Evolutionary conservation across 35 echinoderm and acorn worm genomes (phyloP).

Genomic region (Acanthaster planci): DNA sequence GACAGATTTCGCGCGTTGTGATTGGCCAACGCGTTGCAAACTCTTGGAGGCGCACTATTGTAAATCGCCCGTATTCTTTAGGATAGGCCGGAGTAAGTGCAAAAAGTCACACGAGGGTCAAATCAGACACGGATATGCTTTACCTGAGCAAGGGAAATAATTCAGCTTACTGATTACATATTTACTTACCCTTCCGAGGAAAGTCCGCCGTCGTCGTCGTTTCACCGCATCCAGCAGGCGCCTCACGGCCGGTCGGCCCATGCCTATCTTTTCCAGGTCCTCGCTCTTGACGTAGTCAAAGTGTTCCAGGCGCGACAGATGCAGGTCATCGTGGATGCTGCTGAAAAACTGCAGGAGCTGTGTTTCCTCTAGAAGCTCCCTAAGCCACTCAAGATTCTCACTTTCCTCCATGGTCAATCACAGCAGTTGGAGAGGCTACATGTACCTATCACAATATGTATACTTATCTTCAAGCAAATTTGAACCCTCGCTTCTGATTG

Average conservation of each 20-base stretch:
- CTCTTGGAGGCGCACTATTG: too few species aligned
- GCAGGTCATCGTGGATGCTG: constrained; percentile 74
- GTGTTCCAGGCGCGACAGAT: constrained; percentile 77
- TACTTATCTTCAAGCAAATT: too few species aligned
- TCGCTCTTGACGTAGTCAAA: constrained; percentile 79
- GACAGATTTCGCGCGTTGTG: too few species aligned
- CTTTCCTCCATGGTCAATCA: constrained; percentile 48
- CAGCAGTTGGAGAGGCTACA: constrained; percentile 3
- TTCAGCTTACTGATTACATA: too few species aligned
- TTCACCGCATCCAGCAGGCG: constrained; percentile 81
- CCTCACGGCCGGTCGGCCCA: constrained; percentile 80
- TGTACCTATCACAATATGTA: neutral
- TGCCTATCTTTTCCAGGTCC: constrained; percentile 91
- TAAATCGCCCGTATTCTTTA: too few species aligned
- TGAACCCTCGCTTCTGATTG: too few species aligned
- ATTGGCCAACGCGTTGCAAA: too few species aligned
- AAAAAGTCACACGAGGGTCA: too few species aligned
- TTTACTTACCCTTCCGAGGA: constrained; percentile 72
- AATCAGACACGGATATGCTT: too few species aligned
- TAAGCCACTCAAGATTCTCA: constrained; percentile 74
- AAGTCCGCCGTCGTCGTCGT: constrained; percentile 48
- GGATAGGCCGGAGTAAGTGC: too few species aligned
- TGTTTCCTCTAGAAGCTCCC: constrained; percentile 80
- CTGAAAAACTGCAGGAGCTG: constrained; percentile 77
- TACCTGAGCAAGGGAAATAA: too few species aligned